Evolutionary conservation across 2,888 invertebrate genomes (phyloP).

Genomic region (Heliconius cydno): DNA sequence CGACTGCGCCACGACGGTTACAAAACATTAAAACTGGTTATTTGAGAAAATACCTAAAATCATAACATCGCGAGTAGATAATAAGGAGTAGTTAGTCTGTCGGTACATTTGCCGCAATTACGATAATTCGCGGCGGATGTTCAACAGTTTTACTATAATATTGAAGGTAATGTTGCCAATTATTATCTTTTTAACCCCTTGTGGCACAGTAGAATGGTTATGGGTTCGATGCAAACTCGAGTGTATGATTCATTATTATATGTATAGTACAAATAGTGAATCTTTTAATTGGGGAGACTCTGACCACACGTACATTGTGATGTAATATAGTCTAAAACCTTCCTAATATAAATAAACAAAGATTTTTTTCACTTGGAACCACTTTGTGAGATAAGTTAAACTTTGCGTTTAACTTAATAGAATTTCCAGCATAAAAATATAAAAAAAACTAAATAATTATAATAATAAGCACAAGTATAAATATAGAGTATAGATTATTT

Average conservation of each 20-base stretch:
- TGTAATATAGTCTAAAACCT: too few relatives aligned
- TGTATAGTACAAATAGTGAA: too few relatives aligned
- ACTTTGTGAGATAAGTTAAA: not conserved
- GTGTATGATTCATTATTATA: too few relatives aligned
- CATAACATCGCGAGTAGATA: constrained; percentile 7
- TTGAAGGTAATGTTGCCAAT: not conserved
- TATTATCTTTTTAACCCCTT: not conserved
- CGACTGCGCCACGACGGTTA: not conserved
- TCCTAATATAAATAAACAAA: too few relatives aligned
- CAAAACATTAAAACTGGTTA: not conserved
- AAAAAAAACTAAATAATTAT: too few relatives aligned
- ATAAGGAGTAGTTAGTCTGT: constrained; percentile 3
- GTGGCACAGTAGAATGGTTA: not conserved
- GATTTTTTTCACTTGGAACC: too few relatives aligned
- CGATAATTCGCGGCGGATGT: constrained; percentile 25
- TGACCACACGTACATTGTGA: too few relatives aligned
- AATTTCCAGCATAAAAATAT: not conserved
- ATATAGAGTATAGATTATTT: too few relatives aligned
- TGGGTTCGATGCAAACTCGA: not conserved
- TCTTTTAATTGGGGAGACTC: too few relatives aligned
- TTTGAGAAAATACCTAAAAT: constrained; percentile 3
- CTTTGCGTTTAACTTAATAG: not conserved
- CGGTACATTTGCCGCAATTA: constrained; percentile 6
- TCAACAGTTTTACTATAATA: constrained; percentile 13
- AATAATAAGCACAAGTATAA: too few relatives aligned